Conservation (phyloP, 1,140 invertebrate species). For the Lordiphosa stackelbergi region DNA sequence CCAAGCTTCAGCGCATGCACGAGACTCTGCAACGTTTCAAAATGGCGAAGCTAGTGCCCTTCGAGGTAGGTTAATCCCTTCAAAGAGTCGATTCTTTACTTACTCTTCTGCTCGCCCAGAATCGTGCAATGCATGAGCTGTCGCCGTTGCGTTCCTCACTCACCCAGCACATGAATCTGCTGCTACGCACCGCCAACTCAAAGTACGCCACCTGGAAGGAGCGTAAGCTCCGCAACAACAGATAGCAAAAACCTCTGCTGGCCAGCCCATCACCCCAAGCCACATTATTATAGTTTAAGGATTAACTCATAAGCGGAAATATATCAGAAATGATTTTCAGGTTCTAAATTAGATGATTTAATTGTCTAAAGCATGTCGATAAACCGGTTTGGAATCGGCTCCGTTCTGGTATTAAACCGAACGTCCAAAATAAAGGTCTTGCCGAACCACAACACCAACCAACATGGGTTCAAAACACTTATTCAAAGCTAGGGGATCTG, state of each 20-base stretch:
- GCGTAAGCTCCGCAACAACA: slow-evolving; percentile 79
- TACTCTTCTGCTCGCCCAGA: slow-evolving; percentile 77
- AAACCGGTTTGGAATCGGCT: too few relatives aligned
- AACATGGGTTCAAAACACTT: too few relatives aligned
- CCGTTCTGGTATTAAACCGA: too few relatives aligned
- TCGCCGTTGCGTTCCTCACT: slow-evolving; percentile 88
- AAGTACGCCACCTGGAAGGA: slow-evolving; percentile 92
- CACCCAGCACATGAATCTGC: slow-evolving; percentile 91
- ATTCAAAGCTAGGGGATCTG: too few relatives aligned
- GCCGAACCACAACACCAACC: too few relatives aligned
- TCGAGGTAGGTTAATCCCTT: slow-evolving; percentile 81
- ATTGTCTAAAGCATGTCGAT: too few relatives aligned
- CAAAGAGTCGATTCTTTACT: not conserved
- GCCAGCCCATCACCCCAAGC: slow-evolving; percentile 36
- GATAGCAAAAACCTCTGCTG: slow-evolving; percentile 57
- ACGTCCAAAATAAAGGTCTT: too few relatives aligned
- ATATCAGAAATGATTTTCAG: slow-evolving; percentile 4
- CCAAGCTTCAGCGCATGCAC: slow-evolving; percentile 91
- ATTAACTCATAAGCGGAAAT: slow-evolving; percentile 14
- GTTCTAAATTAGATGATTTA: too few relatives aligned
- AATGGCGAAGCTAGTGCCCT: slow-evolving; percentile 88
- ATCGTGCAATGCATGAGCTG: slow-evolving; percentile 86
- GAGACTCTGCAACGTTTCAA: slow-evolving; percentile 92
- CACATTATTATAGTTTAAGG: slow-evolving; percentile 44
- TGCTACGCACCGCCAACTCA: slow-evolving; percentile 88